Evolutionary conservation across 2,888 invertebrate species (phyloP), one percentile per base, ranked within the genome.

Genomic region (Microctonus hyperodae): DNA sequence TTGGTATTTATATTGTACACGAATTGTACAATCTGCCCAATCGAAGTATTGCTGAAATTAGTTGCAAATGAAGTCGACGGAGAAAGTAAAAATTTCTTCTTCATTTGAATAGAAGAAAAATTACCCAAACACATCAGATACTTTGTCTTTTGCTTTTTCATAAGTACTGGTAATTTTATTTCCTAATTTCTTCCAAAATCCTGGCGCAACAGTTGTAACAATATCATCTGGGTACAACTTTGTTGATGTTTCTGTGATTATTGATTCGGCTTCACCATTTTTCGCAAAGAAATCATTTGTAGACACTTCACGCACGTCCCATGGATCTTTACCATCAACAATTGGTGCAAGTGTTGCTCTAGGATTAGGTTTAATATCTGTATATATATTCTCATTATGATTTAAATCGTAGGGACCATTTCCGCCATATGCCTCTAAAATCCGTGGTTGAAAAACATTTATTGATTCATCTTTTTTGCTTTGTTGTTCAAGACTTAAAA

Each of bases 181-280:
- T 64, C 88, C 86, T 67, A 89, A 74, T 76, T 84, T 85, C 67
- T 82, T 83, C 89, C 89, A 90, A 77, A 90, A 88, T 22, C 88
- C 86, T 56, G 86, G 79, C 61, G 85, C 82, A 75, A 84, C 83
- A 16, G 79, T 77, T 65, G 77, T 35, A 65, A 74, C 72, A 55
- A 70, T 73, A 55, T 67, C 56, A 61, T 73, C 74, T 63, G 70
- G 70, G 16, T 44, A n/a, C 6, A 44, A 7, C 16, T 16, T 60
- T 33, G 61, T 65, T 58, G 70, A 16, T 28, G 55, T 57, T 40
- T 63, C 25, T 40, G 68, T 59, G 55, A 59, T 63, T 22, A 16
- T 48, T 40, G 63, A 67, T 64, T 50, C 23, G 35, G 44, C 22
- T 74, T 59, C 31, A 57, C 53, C 63, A 69, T 23, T 35, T 44